Conservation (phyloP, 1,140 invertebrate genomes). For the Drosophila varians region DNA sequence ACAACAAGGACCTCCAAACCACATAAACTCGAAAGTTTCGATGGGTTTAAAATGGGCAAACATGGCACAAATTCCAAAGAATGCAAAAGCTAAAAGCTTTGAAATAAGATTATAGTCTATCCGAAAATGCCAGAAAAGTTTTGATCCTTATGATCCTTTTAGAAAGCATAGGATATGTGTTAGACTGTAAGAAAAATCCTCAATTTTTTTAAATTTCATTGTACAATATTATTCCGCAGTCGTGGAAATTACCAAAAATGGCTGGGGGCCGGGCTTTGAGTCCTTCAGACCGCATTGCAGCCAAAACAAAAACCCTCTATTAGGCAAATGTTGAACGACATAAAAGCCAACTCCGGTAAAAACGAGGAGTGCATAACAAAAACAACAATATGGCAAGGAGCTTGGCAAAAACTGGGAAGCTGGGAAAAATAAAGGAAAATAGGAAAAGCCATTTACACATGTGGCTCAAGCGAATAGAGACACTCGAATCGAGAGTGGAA, state of each 20-base stretch:
- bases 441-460: constrained; percentile 46
- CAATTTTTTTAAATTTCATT: background rate
- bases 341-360: constrained; percentile 38
- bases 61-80: background rate
- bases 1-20: constrained; percentile 29
- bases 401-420: constrained; percentile 7
- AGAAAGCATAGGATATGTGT: too few relatives aligned
- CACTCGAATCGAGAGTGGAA: constrained; percentile 36
- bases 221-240: background rate
- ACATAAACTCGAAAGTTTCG: constrained; percentile 23
- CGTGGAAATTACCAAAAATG: constrained; percentile 48
- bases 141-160: too few relatives aligned
- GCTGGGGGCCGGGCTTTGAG: constrained; percentile 4
- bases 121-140: background rate
- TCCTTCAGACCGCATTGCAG: constrained; percentile 26
- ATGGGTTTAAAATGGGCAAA: constrained; percentile 31
- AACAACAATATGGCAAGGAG: constrained; percentile 29
- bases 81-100: background rate
- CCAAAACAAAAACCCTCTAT: constrained; percentile 49
- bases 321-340: constrained; percentile 50
- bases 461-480: constrained; percentile 46
- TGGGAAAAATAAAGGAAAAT: constrained; percentile 28
- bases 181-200: too few relatives aligned
- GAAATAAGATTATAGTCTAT: background rate
- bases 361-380: constrained; percentile 13